Evolutionary conservation across 2,797 vertebrate genomes (phyloP).

Genomic region (Brotula barbata): DNA sequence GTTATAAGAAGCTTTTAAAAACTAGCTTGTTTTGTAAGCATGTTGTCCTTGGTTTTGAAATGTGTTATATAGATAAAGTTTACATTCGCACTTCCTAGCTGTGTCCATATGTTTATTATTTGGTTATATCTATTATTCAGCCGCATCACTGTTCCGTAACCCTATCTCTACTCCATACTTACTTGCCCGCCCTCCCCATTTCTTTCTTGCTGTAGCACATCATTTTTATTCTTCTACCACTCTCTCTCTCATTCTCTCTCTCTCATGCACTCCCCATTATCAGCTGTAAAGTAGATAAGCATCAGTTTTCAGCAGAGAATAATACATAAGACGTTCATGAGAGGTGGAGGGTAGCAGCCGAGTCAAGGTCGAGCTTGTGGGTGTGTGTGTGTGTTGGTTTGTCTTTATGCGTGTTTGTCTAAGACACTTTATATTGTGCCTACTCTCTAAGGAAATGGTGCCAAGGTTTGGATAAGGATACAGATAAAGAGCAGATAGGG

Average conservation of each 20-base stretch:
- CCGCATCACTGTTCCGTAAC: conserved; percentile 33
- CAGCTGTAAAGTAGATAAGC: conserved; percentile 67
- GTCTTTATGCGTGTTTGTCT: conserved; percentile 16
- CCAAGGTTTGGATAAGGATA: conserved; percentile 71
- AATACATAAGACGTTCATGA: conserved; percentile 65
- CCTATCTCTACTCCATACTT: not conserved
- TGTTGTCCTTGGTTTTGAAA: too few species aligned
- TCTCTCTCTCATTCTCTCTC: conserved; percentile 16
- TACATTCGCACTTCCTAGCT: conserved; percentile 35
- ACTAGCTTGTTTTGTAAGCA: too few species aligned
- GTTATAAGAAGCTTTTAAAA: too few species aligned
- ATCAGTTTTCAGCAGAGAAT: conserved; percentile 62
- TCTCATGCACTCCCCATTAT: conserved; percentile 41
- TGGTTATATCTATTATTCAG: conserved; percentile 67
- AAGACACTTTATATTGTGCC: conserved; percentile 57
- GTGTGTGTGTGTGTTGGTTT: conserved; percentile 9
- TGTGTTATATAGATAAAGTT: too few species aligned
- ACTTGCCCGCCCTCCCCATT: not conserved
- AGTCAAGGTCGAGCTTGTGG: conserved; percentile 69
- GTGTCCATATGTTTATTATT: conserved; percentile 57
- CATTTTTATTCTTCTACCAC: not conserved
- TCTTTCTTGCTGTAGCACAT: not conserved
- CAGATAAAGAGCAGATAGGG: conserved; percentile 73
- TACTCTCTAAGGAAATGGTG: conserved; percentile 62
- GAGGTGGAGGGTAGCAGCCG: conserved; percentile 53